Percentiles rank a stretch among this genome's conserved stretches.
These are phyloP conservation scores for Melanotus villosus DNA, from an alignment of 2,888 invertebrate species.

Conservation along the genomic window DNA sequence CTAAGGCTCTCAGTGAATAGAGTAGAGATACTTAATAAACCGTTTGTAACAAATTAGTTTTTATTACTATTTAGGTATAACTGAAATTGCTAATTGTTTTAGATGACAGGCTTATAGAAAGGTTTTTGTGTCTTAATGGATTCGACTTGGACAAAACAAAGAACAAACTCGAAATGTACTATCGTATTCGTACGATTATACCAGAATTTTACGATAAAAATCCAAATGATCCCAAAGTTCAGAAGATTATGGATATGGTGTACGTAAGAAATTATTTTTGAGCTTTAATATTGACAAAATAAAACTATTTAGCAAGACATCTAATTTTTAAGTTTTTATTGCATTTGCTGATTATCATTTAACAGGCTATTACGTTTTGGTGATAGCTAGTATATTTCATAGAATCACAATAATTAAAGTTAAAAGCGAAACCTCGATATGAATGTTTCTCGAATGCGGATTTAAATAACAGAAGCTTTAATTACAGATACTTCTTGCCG, in stretches of 20 bases:
- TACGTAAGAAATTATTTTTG: constrained; percentile 46
- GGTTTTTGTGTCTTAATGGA: constrained; percentile 55
- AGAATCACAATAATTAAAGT: no score
- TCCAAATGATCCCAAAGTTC: constrained; percentile 49
- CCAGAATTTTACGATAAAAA: constrained; percentile 60
- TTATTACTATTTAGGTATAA: no score
- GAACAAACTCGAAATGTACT: constrained; percentile 58
- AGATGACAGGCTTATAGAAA: constrained; percentile 52
- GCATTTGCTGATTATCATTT: not conserved
- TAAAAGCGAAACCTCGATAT: no score
- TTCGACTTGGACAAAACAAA: constrained; percentile 57
- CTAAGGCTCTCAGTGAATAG: no score
- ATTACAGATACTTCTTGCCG: constrained; percentile 67
- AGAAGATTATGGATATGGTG: constrained; percentile 50
- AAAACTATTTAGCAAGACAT: not conserved
- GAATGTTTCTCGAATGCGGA: no score
- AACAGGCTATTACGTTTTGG: no score
- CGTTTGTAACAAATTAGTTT: no score
- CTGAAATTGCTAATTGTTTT: no score
- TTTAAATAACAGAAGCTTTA: not conserved
- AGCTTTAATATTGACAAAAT: not conserved
- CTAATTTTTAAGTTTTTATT: no score
- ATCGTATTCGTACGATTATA: constrained; percentile 54
- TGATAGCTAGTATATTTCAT: no score
- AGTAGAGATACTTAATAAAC: no score